Evolutionary conservation across 2,888 invertebrate genomes (phyloP).

Genomic region (Saturnia japonica): DNA sequence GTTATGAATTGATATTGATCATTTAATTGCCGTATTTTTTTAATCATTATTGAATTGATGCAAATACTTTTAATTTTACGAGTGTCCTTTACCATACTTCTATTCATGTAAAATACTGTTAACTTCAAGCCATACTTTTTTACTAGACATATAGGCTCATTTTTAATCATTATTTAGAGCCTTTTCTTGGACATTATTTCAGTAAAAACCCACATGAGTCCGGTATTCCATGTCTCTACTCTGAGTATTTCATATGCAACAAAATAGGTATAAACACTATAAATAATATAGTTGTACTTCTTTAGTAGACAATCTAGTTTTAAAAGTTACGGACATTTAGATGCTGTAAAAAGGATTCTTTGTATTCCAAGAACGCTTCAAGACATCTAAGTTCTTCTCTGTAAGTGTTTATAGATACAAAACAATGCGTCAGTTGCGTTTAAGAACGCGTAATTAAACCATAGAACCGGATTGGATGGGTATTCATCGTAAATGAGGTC

Average conservation of each 20-base stretch:
- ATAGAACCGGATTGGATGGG: constrained; percentile 58
- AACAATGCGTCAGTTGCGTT: constrained; percentile 50
- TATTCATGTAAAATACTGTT: background rate
- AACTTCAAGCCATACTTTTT: background rate
- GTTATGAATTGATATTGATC: background rate
- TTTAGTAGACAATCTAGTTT: background rate
- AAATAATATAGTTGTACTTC: background rate
- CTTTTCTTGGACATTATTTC: background rate
- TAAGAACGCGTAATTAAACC: constrained; percentile 64
- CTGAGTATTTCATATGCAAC: background rate
- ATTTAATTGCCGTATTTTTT: background rate
- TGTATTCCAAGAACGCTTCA: constrained; percentile 31
- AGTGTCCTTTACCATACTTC: background rate
- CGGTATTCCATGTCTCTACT: background rate
- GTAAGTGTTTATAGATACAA: constrained; percentile 44
- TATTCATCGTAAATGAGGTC: constrained; percentile 69
- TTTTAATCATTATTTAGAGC: background rate
- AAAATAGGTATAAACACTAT: background rate
- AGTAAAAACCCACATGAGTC: background rate
- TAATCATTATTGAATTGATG: background rate
- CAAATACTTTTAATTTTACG: background rate
- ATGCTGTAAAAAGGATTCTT: constrained; percentile 5
- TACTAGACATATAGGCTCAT: background rate
- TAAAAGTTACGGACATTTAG: constrained; percentile 1
- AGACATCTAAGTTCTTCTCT: constrained; percentile 39